Evolutionary conservation across 2,113 vertebrate species (phyloP), one percentile per base, ranked within the genome.

Genomic region (Campylomormyrus numenius): DNA sequence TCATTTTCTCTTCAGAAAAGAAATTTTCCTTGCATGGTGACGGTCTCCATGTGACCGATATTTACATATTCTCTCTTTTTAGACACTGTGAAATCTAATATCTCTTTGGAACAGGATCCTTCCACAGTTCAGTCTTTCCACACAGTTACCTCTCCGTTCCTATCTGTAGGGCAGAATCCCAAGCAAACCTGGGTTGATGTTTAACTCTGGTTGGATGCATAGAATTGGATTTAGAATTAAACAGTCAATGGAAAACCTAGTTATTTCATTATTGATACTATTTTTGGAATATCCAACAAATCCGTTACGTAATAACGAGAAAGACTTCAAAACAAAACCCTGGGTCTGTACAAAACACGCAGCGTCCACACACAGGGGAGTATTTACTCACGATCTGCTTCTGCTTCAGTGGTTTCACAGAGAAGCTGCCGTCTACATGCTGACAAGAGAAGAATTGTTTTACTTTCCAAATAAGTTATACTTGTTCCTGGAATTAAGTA

Each of bases 371-470:
- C 6, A 77, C 0, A 10, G 3, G 24, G 62, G n/a, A 5, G 48
- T 35, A 19, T 31, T 70, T 89, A 95, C 94, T 95, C 92, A 96
- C 95, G 0, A 95, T 95, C 89, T 96, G 95, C 93, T 96, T 97
- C 94, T 96, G 96, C 87, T 97, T 97, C 66, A 97, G 91, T 0
- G 96, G 96, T 70, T 97, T 97, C 95, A 97, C 97, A 0, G 96
- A 95, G 91, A 94, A 96, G 91, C 95, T 96, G 91, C 95, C 95
- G 3, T 97, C 96, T 0, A 96, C 94, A 0, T 97, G 96, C 96
- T 97, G 92, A 74, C 90, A 91, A 50, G 88, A 92, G 88, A 89
- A 66, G 50, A 91, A 89, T 31, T 3, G 93, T 89, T 94, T 94
- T 70, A 70, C 62, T 70, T 70, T 70, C n/a, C 62, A 80, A 80